Conservation (phyloP, 2,797 vertebrate genomes). For the Threskiornis aethiopicus region DNA sequence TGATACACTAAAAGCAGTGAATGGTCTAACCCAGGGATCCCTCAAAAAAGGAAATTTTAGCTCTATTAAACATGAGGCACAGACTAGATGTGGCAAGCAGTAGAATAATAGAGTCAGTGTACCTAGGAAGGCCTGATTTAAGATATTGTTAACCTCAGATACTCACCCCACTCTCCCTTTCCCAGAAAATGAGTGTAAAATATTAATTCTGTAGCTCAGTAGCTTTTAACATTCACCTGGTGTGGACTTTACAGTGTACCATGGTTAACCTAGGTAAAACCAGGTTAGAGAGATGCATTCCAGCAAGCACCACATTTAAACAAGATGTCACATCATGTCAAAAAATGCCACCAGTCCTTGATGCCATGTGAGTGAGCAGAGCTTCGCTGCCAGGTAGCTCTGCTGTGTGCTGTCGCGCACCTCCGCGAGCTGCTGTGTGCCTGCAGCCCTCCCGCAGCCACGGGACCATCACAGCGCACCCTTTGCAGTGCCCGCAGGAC, state of each 20-base stretch:
- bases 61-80: neutral
- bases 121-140: neutral
- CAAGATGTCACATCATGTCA: neutral
- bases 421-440: neutral
- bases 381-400: neutral
- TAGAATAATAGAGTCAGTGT: neutral
- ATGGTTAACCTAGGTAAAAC: neutral
- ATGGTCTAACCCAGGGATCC: neutral
- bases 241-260: neutral
- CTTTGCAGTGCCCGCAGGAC: too few relatives aligned
- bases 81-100: neutral
- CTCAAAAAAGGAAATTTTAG: neutral
- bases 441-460: too few relatives aligned
- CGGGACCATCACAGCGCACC: neutral
- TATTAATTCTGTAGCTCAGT: neutral
- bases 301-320: neutral
- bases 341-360: neutral
- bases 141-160: neutral
- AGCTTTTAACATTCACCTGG: neutral
- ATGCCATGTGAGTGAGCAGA: too few relatives aligned
- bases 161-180: neutral
- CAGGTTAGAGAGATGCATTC: neutral
- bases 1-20: neutral
- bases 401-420: fast-evolving
- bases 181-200: neutral